Conservation (phyloP, 2,888 invertebrate species). For the Himalopsyche kuldschensis region DNA sequence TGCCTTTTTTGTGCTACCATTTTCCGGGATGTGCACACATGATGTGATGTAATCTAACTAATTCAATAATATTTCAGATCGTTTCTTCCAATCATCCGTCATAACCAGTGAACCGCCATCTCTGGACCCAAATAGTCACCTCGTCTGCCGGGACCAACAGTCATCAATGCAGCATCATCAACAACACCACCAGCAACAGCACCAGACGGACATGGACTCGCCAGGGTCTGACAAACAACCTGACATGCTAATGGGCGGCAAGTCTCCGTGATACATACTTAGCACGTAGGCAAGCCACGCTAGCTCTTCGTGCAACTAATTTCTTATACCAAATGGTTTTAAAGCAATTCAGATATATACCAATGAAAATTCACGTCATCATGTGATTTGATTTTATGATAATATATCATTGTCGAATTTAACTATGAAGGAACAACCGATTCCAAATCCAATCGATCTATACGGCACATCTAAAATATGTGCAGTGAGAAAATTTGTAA, state of each 20-base stretch:
- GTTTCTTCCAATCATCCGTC: conserved; percentile 66
- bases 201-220: conserved; percentile 54
- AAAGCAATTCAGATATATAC: too few relatives aligned
- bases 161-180: conserved; percentile 46
- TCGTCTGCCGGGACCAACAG: conserved; percentile 43
- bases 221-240: conserved; percentile 49
- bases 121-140: conserved; percentile 51
- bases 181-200: conserved; percentile 48
- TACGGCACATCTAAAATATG: too few relatives aligned
- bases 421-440: too few relatives aligned
- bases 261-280: conserved; percentile 39
- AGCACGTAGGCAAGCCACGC: conserved; percentile 28
- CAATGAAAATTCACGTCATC: too few relatives aligned
- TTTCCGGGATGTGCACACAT: too few relatives aligned
- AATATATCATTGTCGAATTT: too few relatives aligned
- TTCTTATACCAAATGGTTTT: not conserved
- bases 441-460: too few relatives aligned
- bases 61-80: conserved; percentile 57
- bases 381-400: too few relatives aligned
- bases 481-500: not conserved
- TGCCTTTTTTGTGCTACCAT: too few relatives aligned
- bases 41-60: too few relatives aligned
- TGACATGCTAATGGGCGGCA: conserved; percentile 33
- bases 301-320: not conserved
- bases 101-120: conserved; percentile 61